Percentiles rank a stretch among this genome's conserved stretches.
phyloP scores from a whole-genome alignment of 2,797 vertebrate species.

The Lepidocolaptes lacrymiger region DNA sequence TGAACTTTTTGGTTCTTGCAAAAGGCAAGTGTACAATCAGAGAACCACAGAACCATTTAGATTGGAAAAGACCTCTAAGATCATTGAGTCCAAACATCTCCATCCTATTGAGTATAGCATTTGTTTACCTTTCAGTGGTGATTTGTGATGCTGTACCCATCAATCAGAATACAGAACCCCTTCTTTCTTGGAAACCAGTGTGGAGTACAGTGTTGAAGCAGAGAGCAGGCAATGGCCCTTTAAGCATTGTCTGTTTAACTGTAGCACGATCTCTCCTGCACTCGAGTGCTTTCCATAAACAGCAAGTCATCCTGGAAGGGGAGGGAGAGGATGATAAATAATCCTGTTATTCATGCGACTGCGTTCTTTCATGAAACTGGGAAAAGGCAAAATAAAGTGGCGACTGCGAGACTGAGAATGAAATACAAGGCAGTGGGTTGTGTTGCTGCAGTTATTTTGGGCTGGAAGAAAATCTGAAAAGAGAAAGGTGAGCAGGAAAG shows the following conservation, averaged over 20 bases:
- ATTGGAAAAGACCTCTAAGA: not conserved
- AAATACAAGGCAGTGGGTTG: not conserved
- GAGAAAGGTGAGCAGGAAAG: slow-evolving; percentile 32
- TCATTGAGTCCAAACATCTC: not conserved
- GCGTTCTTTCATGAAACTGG: slow-evolving; percentile 64
- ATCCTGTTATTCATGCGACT: slow-evolving; percentile 65
- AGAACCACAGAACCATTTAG: not conserved
- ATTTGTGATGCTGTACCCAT: not conserved
- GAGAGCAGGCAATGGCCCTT: slow-evolving; percentile 43
- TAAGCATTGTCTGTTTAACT: slow-evolving; percentile 68
- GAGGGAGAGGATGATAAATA: slow-evolving; percentile 71
- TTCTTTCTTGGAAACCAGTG: not conserved
- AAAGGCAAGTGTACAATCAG: not conserved
- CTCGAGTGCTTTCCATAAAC: slow-evolving; percentile 66
- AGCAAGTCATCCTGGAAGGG: slow-evolving; percentile 71
- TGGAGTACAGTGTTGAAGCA: not conserved
- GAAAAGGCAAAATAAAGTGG: slow-evolving; percentile 60
- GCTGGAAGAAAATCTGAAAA: not conserved
- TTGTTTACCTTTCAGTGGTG: not conserved
- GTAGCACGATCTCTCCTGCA: slow-evolving; percentile 44
- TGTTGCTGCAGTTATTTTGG: not conserved
- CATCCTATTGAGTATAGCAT: not conserved
- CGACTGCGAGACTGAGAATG: not conserved
- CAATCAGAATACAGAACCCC: not conserved
- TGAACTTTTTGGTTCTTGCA: not conserved